These are phyloP conservation scores for Plagodis pulveraria DNA, from an alignment of 2,888 invertebrate genomes.

Conservation along the genomic window DNA sequence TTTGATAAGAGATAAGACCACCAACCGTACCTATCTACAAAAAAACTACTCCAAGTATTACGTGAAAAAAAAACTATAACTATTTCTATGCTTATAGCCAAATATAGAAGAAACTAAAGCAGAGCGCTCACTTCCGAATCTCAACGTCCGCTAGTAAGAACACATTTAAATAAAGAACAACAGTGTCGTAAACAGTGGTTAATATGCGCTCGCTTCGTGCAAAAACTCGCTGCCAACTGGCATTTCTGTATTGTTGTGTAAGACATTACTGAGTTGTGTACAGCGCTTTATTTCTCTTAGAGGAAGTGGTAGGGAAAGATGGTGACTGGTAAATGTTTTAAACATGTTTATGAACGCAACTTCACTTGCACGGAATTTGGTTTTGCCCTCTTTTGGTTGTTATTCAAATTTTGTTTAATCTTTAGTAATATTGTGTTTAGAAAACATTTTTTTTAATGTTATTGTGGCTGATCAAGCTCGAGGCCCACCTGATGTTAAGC, in stretches of 20 bases:
- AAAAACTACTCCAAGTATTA: not conserved
- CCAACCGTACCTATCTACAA: not conserved
- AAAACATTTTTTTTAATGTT: too few species aligned
- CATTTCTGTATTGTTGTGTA: constrained; percentile 15
- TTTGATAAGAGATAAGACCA: too few species aligned
- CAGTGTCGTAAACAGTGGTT: constrained; percentile 20
- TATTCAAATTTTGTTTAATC: too few species aligned
- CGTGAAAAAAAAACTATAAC: not conserved
- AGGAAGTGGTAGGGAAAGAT: constrained; percentile 1
- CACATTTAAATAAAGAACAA: constrained; percentile 22
- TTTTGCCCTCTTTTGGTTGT: too few species aligned
- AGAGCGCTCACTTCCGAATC: constrained; percentile 10
- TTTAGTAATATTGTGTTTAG: too few species aligned
- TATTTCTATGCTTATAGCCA: not conserved
- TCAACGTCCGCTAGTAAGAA: constrained; percentile 8
- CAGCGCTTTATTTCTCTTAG: constrained; percentile 16
- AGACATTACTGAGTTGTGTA: constrained; percentile 14
- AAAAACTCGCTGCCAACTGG: constrained; percentile 24
- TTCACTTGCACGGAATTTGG: too few species aligned
- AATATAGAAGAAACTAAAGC: constrained; percentile 6
- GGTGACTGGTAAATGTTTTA: too few species aligned
- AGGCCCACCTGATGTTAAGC: too few species aligned
- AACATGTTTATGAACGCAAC: too few species aligned
- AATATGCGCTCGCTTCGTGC: constrained; percentile 20
- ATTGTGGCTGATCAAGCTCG: too few species aligned